Conservation (phyloP, 2,888 invertebrate genomes). For the Sinotaia quadrata region DNA sequence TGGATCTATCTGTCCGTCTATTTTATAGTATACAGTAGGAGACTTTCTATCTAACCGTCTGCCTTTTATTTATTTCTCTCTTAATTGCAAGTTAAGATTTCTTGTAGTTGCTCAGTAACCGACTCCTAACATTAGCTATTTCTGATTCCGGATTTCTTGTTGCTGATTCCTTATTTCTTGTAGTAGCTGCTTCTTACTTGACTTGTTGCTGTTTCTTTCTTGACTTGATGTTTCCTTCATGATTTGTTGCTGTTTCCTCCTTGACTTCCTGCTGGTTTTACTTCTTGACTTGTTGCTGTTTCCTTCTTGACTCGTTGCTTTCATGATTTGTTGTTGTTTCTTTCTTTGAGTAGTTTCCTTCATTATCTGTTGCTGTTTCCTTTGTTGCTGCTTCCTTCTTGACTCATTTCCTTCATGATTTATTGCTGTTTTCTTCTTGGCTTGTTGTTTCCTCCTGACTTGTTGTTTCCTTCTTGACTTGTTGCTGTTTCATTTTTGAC, state of each 20-base stretch:
- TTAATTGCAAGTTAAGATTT: no score
- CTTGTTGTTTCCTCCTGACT: no score
- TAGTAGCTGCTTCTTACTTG: slow-evolving; percentile 1
- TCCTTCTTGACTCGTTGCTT: neutral
- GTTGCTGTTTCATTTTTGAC: no score
- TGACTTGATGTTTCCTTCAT: neutral
- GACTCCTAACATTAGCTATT: no score
- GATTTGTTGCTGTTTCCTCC: neutral
- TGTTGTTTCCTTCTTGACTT: no score
- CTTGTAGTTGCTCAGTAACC: no score
- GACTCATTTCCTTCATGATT: neutral
- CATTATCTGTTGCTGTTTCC: no score
- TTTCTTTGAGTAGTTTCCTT: neutral
- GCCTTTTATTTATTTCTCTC: no score
- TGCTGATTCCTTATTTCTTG: neutral
- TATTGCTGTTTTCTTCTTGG: no score
- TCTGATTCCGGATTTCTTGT: neutral
- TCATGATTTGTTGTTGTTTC: neutral
- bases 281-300: neutral
- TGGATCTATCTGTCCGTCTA: no score
- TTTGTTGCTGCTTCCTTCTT: neutral
- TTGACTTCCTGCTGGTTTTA: neutral
- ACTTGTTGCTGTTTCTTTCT: neutral
- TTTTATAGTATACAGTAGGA: no score
- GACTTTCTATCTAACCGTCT: no score